Evolutionary conservation across 2,113 vertebrate genomes (phyloP).

Genomic region (Xiphias gladius): DNA sequence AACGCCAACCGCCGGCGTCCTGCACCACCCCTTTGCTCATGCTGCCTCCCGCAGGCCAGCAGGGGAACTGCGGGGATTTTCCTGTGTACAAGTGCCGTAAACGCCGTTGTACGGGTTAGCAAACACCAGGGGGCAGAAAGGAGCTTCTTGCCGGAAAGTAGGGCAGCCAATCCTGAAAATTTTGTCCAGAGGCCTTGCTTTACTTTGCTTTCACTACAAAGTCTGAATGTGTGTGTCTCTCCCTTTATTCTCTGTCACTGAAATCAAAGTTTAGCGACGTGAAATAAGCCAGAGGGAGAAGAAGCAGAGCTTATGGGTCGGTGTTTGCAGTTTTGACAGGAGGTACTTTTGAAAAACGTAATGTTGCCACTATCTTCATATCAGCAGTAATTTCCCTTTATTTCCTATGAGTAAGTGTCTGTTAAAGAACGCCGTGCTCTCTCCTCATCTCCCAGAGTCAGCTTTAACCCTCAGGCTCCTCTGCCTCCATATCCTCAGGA

Average conservation of each 20-base stretch:
- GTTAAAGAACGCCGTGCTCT: background rate
- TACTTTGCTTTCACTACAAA: constrained; percentile 44
- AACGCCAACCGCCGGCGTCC: accelerated
- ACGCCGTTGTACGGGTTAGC: background rate
- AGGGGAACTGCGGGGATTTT: background rate
- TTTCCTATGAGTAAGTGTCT: constrained; percentile 18
- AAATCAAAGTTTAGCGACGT: constrained; percentile 10
- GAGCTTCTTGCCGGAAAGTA: constrained; percentile 67
- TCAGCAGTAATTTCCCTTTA: constrained; percentile 11
- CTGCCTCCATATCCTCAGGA: constrained; percentile 62
- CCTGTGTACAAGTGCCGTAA: accelerated
- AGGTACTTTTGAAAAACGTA: background rate
- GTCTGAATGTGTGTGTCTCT: constrained; percentile 28
- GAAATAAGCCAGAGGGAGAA: background rate
- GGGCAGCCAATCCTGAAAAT: constrained; percentile 56
- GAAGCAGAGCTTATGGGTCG: background rate
- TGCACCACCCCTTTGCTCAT: background rate
- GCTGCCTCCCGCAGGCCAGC: constrained; percentile 50
- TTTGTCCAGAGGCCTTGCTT: constrained; percentile 60
- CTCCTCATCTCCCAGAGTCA: constrained; percentile 23
- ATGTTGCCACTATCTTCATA: background rate
- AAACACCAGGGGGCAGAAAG: constrained; percentile 67
- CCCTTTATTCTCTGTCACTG: background rate
- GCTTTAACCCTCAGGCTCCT: constrained; percentile 34
- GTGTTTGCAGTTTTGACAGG: background rate